phyloP scores from a whole-genome alignment of 2,888 invertebrate species.

The Xanthia togata region DNA sequence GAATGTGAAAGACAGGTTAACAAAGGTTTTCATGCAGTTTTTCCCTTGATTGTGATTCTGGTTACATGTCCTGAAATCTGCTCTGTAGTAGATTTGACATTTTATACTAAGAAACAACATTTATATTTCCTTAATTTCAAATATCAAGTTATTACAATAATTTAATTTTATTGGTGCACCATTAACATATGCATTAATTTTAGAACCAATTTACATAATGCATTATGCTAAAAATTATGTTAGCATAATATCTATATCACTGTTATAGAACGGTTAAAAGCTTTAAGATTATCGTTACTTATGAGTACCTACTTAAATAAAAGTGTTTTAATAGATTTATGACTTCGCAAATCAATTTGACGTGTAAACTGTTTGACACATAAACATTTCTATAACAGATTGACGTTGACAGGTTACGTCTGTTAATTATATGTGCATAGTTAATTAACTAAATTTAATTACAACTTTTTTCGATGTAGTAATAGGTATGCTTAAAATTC shows the following conservation, averaged over 20 bases:
- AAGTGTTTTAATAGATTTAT: slow-evolving; percentile 26
- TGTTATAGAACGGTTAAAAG: background rate
- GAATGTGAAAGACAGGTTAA: background rate
- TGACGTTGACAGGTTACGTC: slow-evolving; percentile 47
- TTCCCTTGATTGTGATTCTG: background rate
- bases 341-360: slow-evolving; percentile 33
- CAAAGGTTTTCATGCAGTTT: too few relatives aligned
- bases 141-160: slow-evolving; percentile 28
- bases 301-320: slow-evolving; percentile 20
- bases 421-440: slow-evolving; percentile 45
- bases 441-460: slow-evolving; percentile 49
- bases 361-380: slow-evolving; percentile 12
- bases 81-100: slow-evolving; percentile 1
- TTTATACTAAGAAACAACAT: slow-evolving; percentile 1
- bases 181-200: slow-evolving; percentile 39
- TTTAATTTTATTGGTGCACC: slow-evolving; percentile 33
- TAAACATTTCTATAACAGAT: slow-evolving; percentile 25
- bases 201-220: slow-evolving; percentile 41
- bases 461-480: slow-evolving; percentile 42
- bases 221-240: slow-evolving; percentile 21
- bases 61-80: background rate
- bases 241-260: slow-evolving; percentile 35
- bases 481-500: slow-evolving; percentile 32
- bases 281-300: slow-evolving; percentile 15
- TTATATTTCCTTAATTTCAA: slow-evolving; percentile 1